phyloP scores from a whole-genome alignment of 2,888 invertebrate genomes.

The Palloptera scutellata region DNA sequence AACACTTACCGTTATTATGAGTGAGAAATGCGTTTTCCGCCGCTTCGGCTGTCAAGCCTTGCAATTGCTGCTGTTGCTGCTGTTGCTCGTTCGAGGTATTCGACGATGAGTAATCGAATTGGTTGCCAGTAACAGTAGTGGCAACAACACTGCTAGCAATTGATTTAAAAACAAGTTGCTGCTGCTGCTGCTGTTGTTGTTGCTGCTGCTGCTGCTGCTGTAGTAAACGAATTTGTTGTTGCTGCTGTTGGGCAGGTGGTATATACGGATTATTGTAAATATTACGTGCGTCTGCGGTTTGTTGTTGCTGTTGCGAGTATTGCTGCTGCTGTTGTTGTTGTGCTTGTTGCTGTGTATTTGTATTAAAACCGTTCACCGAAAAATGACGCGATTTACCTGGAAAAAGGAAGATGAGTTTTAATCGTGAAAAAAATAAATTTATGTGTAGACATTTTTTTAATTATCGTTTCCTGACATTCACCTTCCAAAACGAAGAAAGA shows the following conservation, averaged over 20 bases:
- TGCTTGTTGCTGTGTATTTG: slow-evolving; percentile 62
- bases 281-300: slow-evolving; percentile 64
- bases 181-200: slow-evolving; percentile 41
- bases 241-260: slow-evolving; percentile 64
- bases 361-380: slow-evolving; percentile 68
- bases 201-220: slow-evolving; percentile 47
- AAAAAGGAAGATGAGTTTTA: slow-evolving; percentile 44
- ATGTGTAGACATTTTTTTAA: too few species aligned
- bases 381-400: slow-evolving; percentile 82
- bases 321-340: slow-evolving; percentile 67
- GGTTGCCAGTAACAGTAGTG: slow-evolving; percentile 44
- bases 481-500: not conserved
- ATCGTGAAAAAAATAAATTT: not conserved
- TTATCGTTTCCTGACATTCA: too few species aligned
- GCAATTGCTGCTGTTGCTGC: slow-evolving; percentile 34
- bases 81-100: slow-evolving; percentile 36
- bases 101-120: slow-evolving; percentile 58
- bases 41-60: slow-evolving; percentile 47
- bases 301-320: slow-evolving; percentile 54
- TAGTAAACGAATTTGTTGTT: slow-evolving; percentile 36
- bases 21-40: slow-evolving; percentile 73
- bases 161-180: slow-evolving; percentile 58
- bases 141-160: slow-evolving; percentile 46
- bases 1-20: slow-evolving; percentile 66
- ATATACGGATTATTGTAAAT: slow-evolving; percentile 67